Base-by-base conservation (phyloP, 2,797 vertebrate genomes). In the Acanthurus leucopareius region DNA sequence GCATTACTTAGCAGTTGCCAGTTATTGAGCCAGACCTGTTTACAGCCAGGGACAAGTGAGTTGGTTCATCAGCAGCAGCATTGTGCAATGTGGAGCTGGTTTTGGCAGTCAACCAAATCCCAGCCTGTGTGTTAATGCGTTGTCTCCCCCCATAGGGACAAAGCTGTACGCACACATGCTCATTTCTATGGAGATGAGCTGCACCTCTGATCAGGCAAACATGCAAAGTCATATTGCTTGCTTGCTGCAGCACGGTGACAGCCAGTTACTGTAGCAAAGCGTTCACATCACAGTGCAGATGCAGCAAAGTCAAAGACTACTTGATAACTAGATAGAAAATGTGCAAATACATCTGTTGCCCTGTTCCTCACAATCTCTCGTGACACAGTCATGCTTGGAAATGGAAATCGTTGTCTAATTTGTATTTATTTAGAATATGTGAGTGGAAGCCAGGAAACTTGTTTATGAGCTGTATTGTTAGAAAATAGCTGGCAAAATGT, bases 121-220 rank as follows among this genome's bases (percentile, higher is more conserved):
- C 69, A 79, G 73, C 52, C 76, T 76, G 59, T 60, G 65, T 91
- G 80, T 82, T 86, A 90, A 91, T 87, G 76, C 52, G 56, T 82
- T 81, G 81, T 69, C 51, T 63, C 56, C 20, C 65, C 75, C 78
- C 66, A 61, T 42, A 70, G 84, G 84, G 86, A 79, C 71, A 75
- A 80, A 73, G 54, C 86, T 87, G 67, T 77, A 65, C 48, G 58
- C 65, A 40, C 80, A 83, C 79, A 78, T 73, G 69, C 89, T 88
- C 88, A 95, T 94, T 93, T 92, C 91, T 93, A 93, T 94, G 92
- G 93, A 93, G 93, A 94, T 93, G 87, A 91, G 89, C 75, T 78
- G 82, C 84, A 74, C 89, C 76, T 88, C 66, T 77, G 70, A 87
- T 92, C 75, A 83, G 73, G 83, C 76, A 87, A 84, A 90, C 77